Base-by-base conservation (phyloP, 1,140 invertebrate species). In the Orchestia grillus region DNA sequence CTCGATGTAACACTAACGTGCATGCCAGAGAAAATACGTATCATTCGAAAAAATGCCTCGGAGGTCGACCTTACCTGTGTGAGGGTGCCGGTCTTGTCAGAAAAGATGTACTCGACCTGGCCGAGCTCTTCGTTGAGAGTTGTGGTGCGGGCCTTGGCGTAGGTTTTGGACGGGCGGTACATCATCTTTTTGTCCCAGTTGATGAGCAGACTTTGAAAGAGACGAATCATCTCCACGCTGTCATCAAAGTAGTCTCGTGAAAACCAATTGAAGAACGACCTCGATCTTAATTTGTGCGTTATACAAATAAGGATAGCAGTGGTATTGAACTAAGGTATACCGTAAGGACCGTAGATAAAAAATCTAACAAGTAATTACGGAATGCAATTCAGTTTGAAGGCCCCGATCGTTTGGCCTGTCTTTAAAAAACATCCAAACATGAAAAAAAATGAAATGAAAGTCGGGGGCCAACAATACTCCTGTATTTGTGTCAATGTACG, bases 31-130 rank as follows among this genome's bases (percentile, higher is more conserved):
- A n/a, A n/a, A n/a, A n/a, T n/a, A n/a, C n/a, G n/a, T n/a, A n/a
- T n/a, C n/a, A n/a, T n/a, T n/a, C n/a, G n/a, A n/a, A n/a, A n/a
- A n/a, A n/a, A n/a, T n/a, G n/a, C n/a, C n/a, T n/a, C n/a, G n/a
- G n/a, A n/a, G n/a, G n/a, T n/a, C 6, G 47, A 53, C 47, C 3
- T 96, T 97, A 98, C 98, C 97, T 98, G 99, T 15, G 99, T 99
- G 87, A 99, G 97, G 0, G 99, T 99, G 96, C 99, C 99, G 92
- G 99, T 99, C 98, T 99, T 99, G 97, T 99, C 99, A 43, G 99
- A 99, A 98, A 99, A 99, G 97, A 99, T 99, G 97, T 99, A 99
- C 97, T 99, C 99, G 97, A 99, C 99, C 98, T 99, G 99, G 97
- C 99, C 99, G 96, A 99, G 98, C 98, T 99, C 99, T 97, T 99